Evolutionary conservation across 2,888 invertebrate genomes (phyloP).

Genomic region (Aproaerema taeniolella): DNA sequence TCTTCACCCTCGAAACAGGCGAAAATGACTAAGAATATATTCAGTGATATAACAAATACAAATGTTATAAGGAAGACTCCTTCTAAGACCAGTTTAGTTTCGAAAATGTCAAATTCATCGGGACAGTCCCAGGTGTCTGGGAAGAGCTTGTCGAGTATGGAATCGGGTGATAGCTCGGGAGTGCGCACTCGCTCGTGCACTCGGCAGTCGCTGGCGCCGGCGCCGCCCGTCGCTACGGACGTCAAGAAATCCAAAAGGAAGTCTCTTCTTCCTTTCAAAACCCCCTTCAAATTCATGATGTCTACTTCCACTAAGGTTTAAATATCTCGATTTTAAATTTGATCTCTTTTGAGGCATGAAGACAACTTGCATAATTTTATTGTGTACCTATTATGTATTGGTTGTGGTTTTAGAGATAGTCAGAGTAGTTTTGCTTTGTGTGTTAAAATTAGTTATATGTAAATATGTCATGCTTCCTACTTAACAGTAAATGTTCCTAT

Average conservation of each 20-base stretch:
- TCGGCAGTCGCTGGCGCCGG: slow-evolving; percentile 39
- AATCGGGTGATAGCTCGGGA: slow-evolving; percentile 35
- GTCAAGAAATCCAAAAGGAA: slow-evolving; percentile 57
- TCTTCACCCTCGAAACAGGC: slow-evolving; percentile 66
- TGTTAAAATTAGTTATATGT: background rate
- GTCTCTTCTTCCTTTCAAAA: slow-evolving; percentile 66
- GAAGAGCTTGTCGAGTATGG: slow-evolving; percentile 49
- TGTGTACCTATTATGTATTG: background rate
- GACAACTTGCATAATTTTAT: background rate
- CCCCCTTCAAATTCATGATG: slow-evolving; percentile 68
- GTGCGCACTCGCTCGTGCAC: slow-evolving; percentile 40
- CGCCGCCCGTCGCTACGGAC: slow-evolving; percentile 49
- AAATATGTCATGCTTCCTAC: too few relatives aligned
- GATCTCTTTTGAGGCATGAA: slow-evolving; percentile 23
- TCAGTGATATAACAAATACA: slow-evolving; percentile 52
- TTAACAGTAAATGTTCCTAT: too few relatives aligned
- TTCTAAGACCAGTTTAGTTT: slow-evolving; percentile 57
- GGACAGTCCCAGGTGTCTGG: slow-evolving; percentile 44
- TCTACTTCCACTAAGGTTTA: slow-evolving; percentile 46
- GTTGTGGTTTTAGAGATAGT: slow-evolving; percentile 11
- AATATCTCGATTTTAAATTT: slow-evolving; percentile 17
- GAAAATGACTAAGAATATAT: slow-evolving; percentile 42
- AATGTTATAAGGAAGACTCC: slow-evolving; percentile 54
- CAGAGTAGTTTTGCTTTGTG: too few relatives aligned
- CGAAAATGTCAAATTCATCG: slow-evolving; percentile 49